Percentiles rank a stretch among this genome's conserved stretches.
phyloP scores from a whole-genome alignment of 2,797 vertebrate species.

The Coluber constrictor region DNA sequence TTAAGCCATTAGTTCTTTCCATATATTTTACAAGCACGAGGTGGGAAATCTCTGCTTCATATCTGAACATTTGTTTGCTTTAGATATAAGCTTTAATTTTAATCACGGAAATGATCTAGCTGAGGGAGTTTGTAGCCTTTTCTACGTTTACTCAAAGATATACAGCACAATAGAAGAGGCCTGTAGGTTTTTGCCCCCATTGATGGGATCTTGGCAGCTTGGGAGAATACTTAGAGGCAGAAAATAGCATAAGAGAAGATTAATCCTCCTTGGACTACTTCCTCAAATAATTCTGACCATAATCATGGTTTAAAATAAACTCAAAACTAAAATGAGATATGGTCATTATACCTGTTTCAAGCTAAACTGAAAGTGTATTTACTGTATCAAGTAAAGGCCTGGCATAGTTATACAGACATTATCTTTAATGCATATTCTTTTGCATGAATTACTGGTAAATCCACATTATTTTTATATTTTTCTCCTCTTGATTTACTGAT shows the following conservation, averaged over 20 bases:
- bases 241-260: neutral
- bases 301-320: neutral
- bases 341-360: neutral
- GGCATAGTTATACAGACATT: neutral
- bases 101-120: neutral
- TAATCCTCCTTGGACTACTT: neutral
- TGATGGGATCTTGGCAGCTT: neutral
- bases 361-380: conserved; percentile 9
- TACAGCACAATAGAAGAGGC: neutral
- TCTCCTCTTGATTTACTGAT: conserved; percentile 69
- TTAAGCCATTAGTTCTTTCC: neutral
- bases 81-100: neutral
- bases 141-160: neutral
- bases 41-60: neutral
- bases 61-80: neutral
- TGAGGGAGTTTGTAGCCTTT: neutral
- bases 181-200: fast-evolving
- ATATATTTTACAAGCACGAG: neutral
- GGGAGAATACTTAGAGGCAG: neutral
- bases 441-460: conserved; percentile 65
- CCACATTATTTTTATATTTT: conserved; percentile 61
- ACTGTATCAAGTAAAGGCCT: neutral
- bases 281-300: neutral
- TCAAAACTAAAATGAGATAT: neutral
- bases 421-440: conserved; percentile 54